A percentile compares a stretch with the other conserved stretches of the same genome.
Conservation (phyloP, 1,140 invertebrate species). For the Catajapyx aquilonaris region DNA sequence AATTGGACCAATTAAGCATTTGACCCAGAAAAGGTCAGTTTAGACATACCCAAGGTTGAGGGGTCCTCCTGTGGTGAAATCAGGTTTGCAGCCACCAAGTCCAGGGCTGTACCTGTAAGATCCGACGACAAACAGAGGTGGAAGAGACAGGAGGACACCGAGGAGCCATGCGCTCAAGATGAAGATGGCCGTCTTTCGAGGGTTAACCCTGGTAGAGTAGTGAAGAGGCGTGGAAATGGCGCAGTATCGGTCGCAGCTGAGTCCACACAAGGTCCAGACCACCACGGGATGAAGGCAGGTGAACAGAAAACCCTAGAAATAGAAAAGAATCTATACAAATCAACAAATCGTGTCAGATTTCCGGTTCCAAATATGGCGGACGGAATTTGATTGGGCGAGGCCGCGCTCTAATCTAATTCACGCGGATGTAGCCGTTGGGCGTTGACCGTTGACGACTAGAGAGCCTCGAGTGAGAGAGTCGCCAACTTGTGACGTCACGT, state of each 20-base stretch:
- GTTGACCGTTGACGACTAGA: too few relatives aligned
- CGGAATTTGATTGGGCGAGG: too few relatives aligned
- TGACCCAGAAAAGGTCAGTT: too few relatives aligned
- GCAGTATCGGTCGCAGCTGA: slow-evolving; percentile 56
- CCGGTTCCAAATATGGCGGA: too few relatives aligned
- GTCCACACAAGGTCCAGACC: slow-evolving; percentile 54
- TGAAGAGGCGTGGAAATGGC: slow-evolving; percentile 55
- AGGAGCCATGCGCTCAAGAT: background rate
- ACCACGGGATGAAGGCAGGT: slow-evolving; percentile 47
- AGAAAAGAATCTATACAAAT: too few relatives aligned
- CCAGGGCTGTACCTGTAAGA: slow-evolving; percentile 30
- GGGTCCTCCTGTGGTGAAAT: slow-evolving; percentile 32
- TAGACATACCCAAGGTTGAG: slow-evolving; percentile 28
- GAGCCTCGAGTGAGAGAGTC: too few relatives aligned
- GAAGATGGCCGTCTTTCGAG: slow-evolving; percentile 30
- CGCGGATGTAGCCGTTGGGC: too few relatives aligned
- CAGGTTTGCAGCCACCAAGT: slow-evolving; percentile 36
- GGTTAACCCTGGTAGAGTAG: slow-evolving; percentile 45
- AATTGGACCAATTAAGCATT: too few relatives aligned
- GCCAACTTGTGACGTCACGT: too few relatives aligned
- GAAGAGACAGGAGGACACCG: background rate
- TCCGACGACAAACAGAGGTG: too few relatives aligned
- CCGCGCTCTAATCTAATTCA: too few relatives aligned
- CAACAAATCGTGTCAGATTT: too few relatives aligned
- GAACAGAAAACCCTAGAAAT: slow-evolving; percentile 36